Base-by-base conservation (phyloP, 2,113 vertebrate species). In the Paedocypris sp. region DNA sequence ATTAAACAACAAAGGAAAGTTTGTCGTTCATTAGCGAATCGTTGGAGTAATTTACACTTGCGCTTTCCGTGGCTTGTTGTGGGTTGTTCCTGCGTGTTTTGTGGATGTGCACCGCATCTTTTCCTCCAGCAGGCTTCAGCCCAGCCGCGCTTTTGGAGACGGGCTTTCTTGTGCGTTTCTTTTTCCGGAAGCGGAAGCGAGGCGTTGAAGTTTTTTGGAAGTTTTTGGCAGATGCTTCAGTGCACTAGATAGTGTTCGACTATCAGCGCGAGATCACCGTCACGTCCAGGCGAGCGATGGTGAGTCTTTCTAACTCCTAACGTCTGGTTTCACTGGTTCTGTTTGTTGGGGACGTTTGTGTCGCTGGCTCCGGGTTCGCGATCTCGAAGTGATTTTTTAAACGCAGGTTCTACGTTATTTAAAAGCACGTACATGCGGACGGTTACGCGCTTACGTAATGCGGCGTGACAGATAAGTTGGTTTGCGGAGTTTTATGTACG, bases 161-260 rank as follows among this genome's bases (percentile, higher is more conserved):
- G 12, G 59, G 43, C 56, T 43, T 56, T 12, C 68, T 66, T 53
- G 60, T 45, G 39, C 46, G 41, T 50, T 57, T 36, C 60, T 63
- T 31, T 48, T 60, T 54, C 60, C 75, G 75, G 73, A 77, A 75
- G 71, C 71, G 75, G 75, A 77, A 77, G 69, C 53, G n/a, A 53
- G 3, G 46, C 10, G 42, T 47, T 52, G 57, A 36, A 59, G 58
- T 48, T 63, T 46, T 72, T 65, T 18, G 11, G 49, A 36, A 18
- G 60, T 65, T 68, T 69, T 66, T 54, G 36, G 18, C 60, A 64
- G 52, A 65, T 68, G 36, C 42, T 18, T 51, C 43, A 10, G 69
- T 54, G 58, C 50, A 16, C 35, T 28, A 43, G 51, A 46, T 47
- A 31, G 25, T 58, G 35, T 32, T 7, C 15, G 43, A 26, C 33